These are phyloP conservation scores for Porites cylindrica DNA, from an alignment of 92 coral and sea anemone species.

Conservation along the genomic window DNA sequence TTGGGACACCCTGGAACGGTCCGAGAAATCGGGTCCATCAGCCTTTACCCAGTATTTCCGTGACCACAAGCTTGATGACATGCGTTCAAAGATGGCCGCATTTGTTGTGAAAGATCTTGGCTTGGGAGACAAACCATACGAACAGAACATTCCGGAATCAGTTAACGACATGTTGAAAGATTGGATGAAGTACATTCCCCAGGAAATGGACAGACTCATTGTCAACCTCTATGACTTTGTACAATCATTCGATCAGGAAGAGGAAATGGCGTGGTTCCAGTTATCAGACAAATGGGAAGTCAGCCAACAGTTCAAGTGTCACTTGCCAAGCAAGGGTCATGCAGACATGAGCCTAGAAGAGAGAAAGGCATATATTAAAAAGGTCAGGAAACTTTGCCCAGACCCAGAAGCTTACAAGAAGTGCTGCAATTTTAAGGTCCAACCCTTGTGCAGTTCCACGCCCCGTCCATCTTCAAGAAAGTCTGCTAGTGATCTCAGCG, in stretches of 20 bases:
- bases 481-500: conserved; percentile 26
- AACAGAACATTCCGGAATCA: conserved; percentile 32
- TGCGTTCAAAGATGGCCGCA: conserved; percentile 25
- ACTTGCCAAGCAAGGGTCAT: neutral
- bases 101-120: conserved; percentile 50
- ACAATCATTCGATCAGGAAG: conserved; percentile 49
- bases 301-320: conserved; percentile 10
- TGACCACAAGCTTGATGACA: too few relatives aligned
- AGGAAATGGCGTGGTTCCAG: conserved; percentile 53
- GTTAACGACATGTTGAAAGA: conserved; percentile 52
- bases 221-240: conserved; percentile 51
- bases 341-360: conserved; percentile 47
- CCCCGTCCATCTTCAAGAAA: conserved; percentile 23
- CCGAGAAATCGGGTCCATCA: too few relatives aligned
- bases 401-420: conserved; percentile 50
- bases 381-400: conserved; percentile 46
- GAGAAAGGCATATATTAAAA: conserved; percentile 21
- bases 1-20: conserved; percentile 11
- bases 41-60: too few relatives aligned
- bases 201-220: conserved; percentile 42
- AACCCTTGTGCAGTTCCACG: neutral
- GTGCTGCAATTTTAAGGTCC: conserved; percentile 8
- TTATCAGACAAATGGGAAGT: conserved; percentile 65
- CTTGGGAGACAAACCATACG: conserved; percentile 48
- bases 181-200: conserved; percentile 42